A percentile compares a stretch with the other conserved stretches of the same genome.
Conservation (phyloP, 2,113 vertebrate genomes). For the Cheirogaleus medius region DNA sequence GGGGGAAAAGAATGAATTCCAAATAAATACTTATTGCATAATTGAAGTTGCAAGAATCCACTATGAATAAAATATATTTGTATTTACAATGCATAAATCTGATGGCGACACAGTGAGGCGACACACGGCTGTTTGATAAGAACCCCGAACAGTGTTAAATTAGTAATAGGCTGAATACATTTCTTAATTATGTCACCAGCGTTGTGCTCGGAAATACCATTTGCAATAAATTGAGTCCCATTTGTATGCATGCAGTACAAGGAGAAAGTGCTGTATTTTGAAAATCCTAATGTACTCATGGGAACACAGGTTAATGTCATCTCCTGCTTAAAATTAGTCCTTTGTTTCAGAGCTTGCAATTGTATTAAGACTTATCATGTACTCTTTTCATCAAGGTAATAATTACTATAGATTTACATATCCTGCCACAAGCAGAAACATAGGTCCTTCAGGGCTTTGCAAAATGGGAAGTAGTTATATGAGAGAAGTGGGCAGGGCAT, state of each 20-base stretch:
- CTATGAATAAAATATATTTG: conserved; percentile 89
- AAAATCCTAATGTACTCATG: conserved; percentile 47
- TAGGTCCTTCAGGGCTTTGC: conserved; percentile 3
- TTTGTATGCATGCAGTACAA: conserved; percentile 70
- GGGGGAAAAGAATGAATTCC: conserved; percentile 82
- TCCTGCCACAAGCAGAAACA: conserved; percentile 45
- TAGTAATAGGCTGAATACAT: conserved; percentile 86
- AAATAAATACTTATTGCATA: conserved; percentile 88
- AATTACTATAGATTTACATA: conserved; percentile 62
- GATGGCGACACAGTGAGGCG: conserved; percentile 71
- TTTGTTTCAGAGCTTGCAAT: conserved; percentile 53
- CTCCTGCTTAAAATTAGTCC: conserved; percentile 59
- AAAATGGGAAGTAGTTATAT: neutral
- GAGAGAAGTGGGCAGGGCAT: neutral
- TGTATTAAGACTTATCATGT: conserved; percentile 67
- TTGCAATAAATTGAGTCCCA: conserved; percentile 75
- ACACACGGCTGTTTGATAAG: conserved; percentile 82
- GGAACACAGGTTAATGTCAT: conserved; percentile 64
- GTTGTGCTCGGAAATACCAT: conserved; percentile 63
- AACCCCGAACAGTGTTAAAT: conserved; percentile 84
- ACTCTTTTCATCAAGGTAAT: conserved; percentile 56
- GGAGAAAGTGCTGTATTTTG: conserved; percentile 57
- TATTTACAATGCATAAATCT: conserved; percentile 86
- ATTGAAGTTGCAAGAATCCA: conserved; percentile 86
- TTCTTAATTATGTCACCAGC: conserved; percentile 84